Evolutionary conservation across 2,888 invertebrate species (phyloP).

Genomic region (Trachelus troglodyta): DNA sequence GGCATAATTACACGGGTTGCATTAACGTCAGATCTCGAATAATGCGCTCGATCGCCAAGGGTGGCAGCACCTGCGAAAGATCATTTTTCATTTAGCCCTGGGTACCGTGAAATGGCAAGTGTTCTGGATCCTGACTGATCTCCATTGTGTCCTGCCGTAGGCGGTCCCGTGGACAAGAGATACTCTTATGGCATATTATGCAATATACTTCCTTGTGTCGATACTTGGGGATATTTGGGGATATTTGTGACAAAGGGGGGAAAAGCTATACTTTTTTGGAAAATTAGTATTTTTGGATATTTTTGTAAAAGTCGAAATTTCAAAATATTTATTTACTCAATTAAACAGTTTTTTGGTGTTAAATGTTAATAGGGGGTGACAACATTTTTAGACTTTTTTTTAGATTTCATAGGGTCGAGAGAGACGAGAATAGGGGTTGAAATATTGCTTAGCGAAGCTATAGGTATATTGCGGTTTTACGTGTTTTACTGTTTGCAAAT

Average conservation of each 20-base stretch:
- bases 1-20: constrained; percentile 55
- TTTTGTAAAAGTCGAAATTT: too few species aligned
- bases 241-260: neutral
- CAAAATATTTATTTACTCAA: neutral
- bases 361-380: neutral
- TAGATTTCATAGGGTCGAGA: neutral
- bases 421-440: neutral
- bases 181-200: neutral
- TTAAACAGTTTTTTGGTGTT: neutral
- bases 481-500: neutral
- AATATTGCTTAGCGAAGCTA: neutral
- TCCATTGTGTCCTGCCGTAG: neutral
- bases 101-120: constrained; percentile 3
- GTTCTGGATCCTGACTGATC: constrained; percentile 2
- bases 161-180: neutral
- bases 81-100: constrained; percentile 38
- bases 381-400: neutral
- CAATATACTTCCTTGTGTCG: neutral
- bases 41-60: constrained; percentile 36
- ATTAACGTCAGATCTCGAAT: constrained; percentile 53
- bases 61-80: constrained; percentile 38
- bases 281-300: neutral
- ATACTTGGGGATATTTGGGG: neutral
- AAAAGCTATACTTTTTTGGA: too few species aligned
- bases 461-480: neutral